phyloP scores from a whole-genome alignment of 2,888 invertebrate species.

The Tetragonula carbonaria region DNA sequence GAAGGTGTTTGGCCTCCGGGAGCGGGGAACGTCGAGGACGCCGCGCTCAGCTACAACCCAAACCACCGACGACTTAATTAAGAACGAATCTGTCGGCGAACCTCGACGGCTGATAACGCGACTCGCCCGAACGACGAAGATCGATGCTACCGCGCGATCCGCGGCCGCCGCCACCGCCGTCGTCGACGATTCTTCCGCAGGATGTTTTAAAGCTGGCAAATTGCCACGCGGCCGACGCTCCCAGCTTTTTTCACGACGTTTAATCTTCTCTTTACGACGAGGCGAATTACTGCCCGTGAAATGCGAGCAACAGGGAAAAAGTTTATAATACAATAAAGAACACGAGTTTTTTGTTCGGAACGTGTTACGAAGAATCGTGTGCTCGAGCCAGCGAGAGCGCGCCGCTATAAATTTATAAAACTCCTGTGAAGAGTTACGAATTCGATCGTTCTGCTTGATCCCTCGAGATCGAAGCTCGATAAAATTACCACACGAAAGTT shows the following conservation, averaged over 20 bases:
- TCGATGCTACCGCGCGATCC: conserved; percentile 44
- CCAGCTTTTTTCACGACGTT: not conserved
- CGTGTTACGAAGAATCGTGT: too few species aligned
- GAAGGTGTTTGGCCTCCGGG: conserved; percentile 29
- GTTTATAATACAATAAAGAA: too few species aligned
- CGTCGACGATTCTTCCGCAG: not conserved
- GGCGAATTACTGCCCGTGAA: too few species aligned
- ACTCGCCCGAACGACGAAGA: conserved; percentile 52
- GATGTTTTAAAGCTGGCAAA: not conserved
- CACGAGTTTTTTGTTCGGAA: too few species aligned
- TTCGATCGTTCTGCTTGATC: too few species aligned
- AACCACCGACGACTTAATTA: conserved; percentile 71
- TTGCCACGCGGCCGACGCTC: not conserved
- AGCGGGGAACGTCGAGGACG: conserved; percentile 9
- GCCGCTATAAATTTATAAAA: too few species aligned
- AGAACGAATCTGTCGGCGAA: conserved; percentile 55
- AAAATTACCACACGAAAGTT: too few species aligned
- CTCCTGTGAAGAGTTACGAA: too few species aligned
- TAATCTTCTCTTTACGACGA: not conserved
- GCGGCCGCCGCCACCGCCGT: not conserved
- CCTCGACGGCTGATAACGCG: conserved; percentile 41
- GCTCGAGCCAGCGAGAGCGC: too few species aligned
- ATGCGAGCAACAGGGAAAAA: too few species aligned
- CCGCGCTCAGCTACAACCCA: conserved; percentile 39
- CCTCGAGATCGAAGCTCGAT: too few species aligned